These are phyloP conservation scores for Eospalax fontanierii DNA, from an alignment of 2,797 vertebrate species.

Conservation along the genomic window DNA sequence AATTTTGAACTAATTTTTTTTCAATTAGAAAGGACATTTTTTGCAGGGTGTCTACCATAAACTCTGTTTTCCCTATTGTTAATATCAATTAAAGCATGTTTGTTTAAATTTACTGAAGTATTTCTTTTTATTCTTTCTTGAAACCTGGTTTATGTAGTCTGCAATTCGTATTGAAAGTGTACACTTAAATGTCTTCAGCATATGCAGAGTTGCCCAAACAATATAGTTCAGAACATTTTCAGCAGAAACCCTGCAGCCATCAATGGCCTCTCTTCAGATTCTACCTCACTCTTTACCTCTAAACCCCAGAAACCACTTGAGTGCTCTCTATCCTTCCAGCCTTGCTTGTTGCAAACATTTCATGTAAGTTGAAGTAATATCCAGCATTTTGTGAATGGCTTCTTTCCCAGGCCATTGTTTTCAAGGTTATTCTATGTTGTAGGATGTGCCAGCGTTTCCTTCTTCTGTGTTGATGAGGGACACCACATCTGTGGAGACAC, in stretches of 20 bases:
- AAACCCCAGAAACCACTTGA: neutral
- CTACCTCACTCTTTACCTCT: too few relatives aligned
- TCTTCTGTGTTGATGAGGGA: neutral
- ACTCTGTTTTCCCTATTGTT: constrained; percentile 14
- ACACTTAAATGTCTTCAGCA: neutral
- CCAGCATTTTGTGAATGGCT: neutral
- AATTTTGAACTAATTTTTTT: constrained; percentile 51
- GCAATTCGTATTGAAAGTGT: neutral
- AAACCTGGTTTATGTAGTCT: neutral
- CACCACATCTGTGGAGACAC: neutral
- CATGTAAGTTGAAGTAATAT: neutral
- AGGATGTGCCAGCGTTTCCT: neutral
- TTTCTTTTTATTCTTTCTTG: neutral
- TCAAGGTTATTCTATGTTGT: neutral
- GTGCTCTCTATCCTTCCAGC: neutral
- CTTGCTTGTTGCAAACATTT: neutral
- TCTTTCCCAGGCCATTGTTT: neutral
- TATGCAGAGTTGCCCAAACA: neutral
- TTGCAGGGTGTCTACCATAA: constrained; percentile 15
- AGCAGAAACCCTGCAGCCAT: neutral
- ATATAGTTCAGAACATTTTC: neutral
- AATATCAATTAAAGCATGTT: neutral
- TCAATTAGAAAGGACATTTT: constrained; percentile 35
- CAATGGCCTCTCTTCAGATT: neutral
- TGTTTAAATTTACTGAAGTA: constrained; percentile 27